phyloP scores from a whole-genome alignment of 2,113 vertebrate species.

The Pterophyllum scalare region DNA sequence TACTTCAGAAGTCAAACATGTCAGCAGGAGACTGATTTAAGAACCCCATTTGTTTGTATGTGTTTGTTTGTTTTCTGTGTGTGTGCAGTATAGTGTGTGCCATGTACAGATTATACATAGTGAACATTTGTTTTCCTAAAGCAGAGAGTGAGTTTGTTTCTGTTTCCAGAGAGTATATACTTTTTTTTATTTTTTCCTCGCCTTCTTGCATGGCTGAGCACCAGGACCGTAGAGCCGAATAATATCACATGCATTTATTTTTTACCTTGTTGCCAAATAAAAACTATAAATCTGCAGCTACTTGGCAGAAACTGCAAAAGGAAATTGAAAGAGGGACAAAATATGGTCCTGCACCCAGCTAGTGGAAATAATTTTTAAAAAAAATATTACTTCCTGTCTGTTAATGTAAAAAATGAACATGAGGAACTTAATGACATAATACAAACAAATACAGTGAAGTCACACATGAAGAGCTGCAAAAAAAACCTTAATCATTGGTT shows the following conservation, averaged over 20 bases:
- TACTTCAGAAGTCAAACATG: constrained; percentile 51
- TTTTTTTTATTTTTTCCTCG: constrained; percentile 10
- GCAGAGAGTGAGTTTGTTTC: neutral
- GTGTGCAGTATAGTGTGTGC: neutral
- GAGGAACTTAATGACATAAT: neutral
- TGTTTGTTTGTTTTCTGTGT: constrained; percentile 5
- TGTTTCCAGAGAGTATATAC: constrained; percentile 19
- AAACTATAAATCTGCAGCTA: neutral
- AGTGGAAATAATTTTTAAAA: neutral
- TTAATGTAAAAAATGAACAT: neutral
- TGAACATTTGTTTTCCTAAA: constrained; percentile 20
- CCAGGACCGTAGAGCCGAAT: neutral
- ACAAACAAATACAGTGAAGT: too few species aligned
- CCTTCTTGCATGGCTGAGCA: neutral
- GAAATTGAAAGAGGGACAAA: neutral
- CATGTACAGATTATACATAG: neutral
- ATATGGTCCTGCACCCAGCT: neutral
- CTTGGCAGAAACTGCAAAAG: neutral
- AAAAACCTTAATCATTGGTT: accelerated
- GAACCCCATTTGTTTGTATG: constrained; percentile 6
- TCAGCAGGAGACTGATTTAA: constrained; percentile 47
- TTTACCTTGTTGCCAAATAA: neutral
- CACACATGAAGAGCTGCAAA: neutral
- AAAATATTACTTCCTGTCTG: neutral
- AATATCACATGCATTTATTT: constrained; percentile 23